These are phyloP conservation scores for Pseudorhombus dupliciocellatus DNA, from an alignment of 2,113 vertebrate genomes.

Conservation along the genomic window DNA sequence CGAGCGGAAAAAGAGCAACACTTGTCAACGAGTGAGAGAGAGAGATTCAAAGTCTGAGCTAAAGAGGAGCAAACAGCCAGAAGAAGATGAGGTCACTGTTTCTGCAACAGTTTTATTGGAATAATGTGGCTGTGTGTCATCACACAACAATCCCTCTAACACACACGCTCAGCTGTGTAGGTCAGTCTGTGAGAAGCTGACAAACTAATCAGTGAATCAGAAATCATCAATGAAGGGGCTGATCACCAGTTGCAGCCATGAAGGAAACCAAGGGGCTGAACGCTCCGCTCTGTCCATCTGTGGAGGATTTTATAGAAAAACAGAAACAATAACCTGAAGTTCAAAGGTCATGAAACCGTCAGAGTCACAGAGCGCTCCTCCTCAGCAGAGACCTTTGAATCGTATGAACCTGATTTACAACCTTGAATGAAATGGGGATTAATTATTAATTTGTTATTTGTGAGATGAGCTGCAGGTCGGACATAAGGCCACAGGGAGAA, in stretches of 20 bases:
- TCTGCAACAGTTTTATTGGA: not conserved
- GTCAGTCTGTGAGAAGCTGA: not conserved
- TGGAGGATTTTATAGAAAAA: not conserved
- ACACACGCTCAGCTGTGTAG: not conserved
- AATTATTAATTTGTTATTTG: not conserved
- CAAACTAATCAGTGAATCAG: not conserved
- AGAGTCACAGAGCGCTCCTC: not conserved
- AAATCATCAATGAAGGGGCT: not conserved
- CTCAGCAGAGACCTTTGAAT: too few species aligned
- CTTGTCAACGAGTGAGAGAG: too few species aligned
- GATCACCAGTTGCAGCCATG: not conserved
- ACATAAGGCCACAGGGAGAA: conserved; percentile 45
- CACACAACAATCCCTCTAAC: not conserved
- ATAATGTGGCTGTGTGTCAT: not conserved
- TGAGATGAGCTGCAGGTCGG: conserved; percentile 13
- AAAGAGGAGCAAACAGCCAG: not conserved
- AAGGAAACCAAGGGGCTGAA: not conserved
- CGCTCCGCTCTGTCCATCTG: not conserved
- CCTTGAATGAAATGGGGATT: not conserved
- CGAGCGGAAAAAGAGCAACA: too few species aligned
- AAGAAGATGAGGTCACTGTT: too few species aligned
- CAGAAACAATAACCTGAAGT: not conserved
- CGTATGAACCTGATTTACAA: too few species aligned
- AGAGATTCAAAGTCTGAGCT: not conserved
- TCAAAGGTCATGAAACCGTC: not conserved